These are phyloP conservation scores for Murina feae DNA, from an alignment of 2,113 vertebrate species.

Conservation along the genomic window DNA sequence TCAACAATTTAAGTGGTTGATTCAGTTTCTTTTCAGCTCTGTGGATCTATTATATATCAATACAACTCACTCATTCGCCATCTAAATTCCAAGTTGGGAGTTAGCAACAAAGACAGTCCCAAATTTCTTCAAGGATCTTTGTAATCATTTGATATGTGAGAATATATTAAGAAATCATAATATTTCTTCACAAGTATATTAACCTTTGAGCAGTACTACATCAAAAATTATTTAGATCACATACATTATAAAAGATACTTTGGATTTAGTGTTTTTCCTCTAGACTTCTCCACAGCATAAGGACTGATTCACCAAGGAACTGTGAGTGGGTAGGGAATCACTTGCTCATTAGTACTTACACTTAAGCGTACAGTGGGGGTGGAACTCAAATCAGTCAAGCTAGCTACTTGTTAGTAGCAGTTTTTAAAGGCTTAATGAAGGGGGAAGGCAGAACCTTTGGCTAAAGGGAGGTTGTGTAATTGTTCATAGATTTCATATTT, in stretches of 20 bases:
- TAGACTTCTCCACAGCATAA: not conserved
- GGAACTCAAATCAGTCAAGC: not conserved
- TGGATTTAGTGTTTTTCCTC: not conserved
- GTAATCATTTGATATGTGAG: not conserved
- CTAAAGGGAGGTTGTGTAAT: not conserved
- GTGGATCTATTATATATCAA: not conserved
- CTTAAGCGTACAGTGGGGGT: not conserved
- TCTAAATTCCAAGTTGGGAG: not conserved
- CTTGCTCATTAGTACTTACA: constrained; percentile 40
- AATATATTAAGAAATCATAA: not conserved
- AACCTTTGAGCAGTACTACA: not conserved
- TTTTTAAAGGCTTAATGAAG: constrained; percentile 43
- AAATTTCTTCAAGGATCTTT: constrained; percentile 8
- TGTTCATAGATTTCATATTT: not conserved
- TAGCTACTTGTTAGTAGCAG: not conserved
- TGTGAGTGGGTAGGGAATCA: not conserved
- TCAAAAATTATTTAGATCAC: not conserved
- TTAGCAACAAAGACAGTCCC: not conserved
- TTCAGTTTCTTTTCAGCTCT: not conserved
- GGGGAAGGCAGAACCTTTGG: not conserved
- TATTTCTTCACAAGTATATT: not conserved
- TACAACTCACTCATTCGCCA: not conserved
- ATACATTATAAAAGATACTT: not conserved
- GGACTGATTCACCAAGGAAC: not conserved
- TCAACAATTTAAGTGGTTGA: not conserved